Evolutionary conservation across 2,113 vertebrate species (phyloP).

Genomic region (Grallaria varia): DNA sequence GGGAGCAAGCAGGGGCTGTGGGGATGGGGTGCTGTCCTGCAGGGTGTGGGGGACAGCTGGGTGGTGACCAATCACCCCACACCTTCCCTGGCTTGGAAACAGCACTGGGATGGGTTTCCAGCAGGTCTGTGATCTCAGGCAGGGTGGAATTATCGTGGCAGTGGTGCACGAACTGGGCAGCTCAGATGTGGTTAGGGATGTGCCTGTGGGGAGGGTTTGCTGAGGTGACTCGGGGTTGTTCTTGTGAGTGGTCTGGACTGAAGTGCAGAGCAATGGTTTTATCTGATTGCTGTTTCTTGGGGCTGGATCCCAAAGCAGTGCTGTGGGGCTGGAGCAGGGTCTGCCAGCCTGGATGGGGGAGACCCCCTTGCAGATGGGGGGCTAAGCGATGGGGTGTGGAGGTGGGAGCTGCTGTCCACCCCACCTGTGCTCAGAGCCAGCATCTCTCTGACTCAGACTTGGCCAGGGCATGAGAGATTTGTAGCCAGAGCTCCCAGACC

Average conservation of each 20-base stretch:
- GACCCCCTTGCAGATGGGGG: too few relatives aligned
- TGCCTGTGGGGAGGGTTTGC: background rate
- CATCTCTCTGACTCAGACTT: background rate
- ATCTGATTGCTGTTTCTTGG: background rate
- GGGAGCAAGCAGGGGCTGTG: background rate
- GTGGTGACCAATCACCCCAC: background rate
- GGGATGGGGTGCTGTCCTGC: background rate
- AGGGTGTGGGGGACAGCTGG: background rate
- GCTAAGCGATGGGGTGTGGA: accelerated
- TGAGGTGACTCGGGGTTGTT: background rate
- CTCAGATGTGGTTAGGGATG: background rate
- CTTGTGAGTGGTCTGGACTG: background rate
- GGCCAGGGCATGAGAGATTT: background rate
- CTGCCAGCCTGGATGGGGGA: background rate
- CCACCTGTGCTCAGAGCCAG: background rate
- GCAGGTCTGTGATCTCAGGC: background rate
- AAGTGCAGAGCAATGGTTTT: background rate
- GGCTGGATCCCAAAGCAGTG: background rate
- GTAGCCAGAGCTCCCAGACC: background rate
- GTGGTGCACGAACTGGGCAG: background rate
- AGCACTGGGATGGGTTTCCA: background rate
- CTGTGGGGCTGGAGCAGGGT: background rate
- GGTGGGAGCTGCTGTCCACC: background rate
- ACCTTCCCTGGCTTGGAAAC: background rate
- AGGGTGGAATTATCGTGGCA: accelerated